Conservation (phyloP, 92 coral and sea anemone genomes). For the Zoanthus sansibaricus region DNA sequence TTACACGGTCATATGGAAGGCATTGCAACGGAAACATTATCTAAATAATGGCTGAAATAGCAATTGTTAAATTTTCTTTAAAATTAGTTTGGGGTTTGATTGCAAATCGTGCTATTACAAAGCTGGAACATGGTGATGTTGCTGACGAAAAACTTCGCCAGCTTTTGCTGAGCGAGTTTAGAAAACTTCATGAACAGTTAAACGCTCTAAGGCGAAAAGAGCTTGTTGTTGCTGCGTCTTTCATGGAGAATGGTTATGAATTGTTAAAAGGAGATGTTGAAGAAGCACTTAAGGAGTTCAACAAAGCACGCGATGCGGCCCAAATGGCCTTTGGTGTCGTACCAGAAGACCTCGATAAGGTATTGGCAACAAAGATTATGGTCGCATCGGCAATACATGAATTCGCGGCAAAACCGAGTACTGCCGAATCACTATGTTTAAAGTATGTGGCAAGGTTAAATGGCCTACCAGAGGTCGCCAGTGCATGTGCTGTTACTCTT, state of each 20-base stretch:
- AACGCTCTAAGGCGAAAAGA: slow-evolving; percentile 93
- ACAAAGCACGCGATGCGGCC: slow-evolving; percentile 97
- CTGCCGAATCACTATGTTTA: slow-evolving; percentile 86
- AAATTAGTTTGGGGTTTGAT: slow-evolving; percentile 93
- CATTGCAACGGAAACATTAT: too few species aligned
- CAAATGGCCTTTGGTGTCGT: slow-evolving; percentile 98
- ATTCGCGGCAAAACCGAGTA: slow-evolving; percentile 90
- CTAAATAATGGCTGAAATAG: slow-evolving; percentile 87
- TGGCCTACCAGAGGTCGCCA: slow-evolving; percentile 78
- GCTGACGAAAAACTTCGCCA: slow-evolving; percentile 93
- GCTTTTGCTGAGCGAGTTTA: slow-evolving; percentile 86
- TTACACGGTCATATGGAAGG: too few species aligned
- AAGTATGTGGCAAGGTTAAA: slow-evolving; percentile 87
- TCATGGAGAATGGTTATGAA: slow-evolving; percentile 99
- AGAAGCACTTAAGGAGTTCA: slow-evolving; percentile 94
- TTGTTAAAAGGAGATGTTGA: slow-evolving; percentile 76
- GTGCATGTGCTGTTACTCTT: slow-evolving; percentile 63
- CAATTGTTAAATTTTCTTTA: slow-evolving; percentile 87
- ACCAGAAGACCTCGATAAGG: slow-evolving; percentile 84
- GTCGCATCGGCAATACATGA: slow-evolving; percentile 96
- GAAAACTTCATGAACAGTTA: slow-evolving; percentile 86
- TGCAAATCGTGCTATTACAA: slow-evolving; percentile 87
- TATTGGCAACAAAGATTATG: slow-evolving; percentile 94
- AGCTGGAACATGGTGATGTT: slow-evolving; percentile 77
- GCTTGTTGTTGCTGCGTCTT: slow-evolving; percentile 91